phyloP scores from a whole-genome alignment of 1,140 invertebrate species.

The Neodiprion virginianus region DNA sequence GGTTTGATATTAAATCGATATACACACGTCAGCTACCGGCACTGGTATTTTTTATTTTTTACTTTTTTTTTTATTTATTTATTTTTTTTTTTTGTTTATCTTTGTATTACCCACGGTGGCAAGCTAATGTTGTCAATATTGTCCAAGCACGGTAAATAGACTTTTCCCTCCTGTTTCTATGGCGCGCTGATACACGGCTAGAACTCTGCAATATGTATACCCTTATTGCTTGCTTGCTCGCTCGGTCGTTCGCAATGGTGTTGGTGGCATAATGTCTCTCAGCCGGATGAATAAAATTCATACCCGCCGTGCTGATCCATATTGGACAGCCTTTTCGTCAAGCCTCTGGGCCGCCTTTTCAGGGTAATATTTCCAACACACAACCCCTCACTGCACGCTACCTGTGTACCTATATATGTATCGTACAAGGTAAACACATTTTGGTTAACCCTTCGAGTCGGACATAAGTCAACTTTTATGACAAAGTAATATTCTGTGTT shows the following conservation, averaged over 20 bases:
- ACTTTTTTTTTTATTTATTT: background rate
- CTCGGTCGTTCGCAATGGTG: too few species aligned
- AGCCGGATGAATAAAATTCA: background rate
- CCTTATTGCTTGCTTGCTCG: too few species aligned
- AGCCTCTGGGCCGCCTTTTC: too few species aligned
- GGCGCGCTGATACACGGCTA: background rate
- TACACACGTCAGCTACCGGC: background rate
- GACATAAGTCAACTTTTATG: too few species aligned
- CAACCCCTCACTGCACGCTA: too few species aligned
- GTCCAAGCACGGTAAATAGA: background rate
- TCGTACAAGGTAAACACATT: too few species aligned
- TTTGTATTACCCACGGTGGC: background rate
- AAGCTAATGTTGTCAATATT: slow-evolving; percentile 7
- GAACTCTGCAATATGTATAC: background rate
- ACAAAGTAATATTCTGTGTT: too few species aligned
- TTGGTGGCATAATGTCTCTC: too few species aligned
- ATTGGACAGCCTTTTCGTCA: background rate
- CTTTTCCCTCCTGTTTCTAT: background rate
- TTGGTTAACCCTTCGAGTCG: too few species aligned
- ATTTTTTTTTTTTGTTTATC: background rate
- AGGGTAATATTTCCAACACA: too few species aligned
- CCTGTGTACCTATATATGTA: too few species aligned
- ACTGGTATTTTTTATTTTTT: too few species aligned
- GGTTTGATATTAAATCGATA: background rate
- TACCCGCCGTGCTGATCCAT: background rate